Evolutionary conservation across 2,888 invertebrate genomes (phyloP).

Genomic region (Eilema caniola): DNA sequence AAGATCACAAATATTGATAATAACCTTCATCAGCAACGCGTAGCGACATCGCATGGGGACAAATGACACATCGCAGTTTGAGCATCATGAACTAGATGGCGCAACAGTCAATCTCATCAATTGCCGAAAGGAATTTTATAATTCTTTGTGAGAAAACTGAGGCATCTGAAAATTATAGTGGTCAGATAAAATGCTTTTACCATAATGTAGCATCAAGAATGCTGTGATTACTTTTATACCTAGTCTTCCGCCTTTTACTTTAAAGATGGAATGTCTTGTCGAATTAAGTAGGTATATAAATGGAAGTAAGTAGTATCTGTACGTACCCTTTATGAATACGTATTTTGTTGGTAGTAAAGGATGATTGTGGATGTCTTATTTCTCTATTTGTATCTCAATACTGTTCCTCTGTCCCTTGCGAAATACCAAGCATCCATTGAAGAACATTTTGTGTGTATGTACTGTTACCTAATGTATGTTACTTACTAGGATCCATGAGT

Average conservation of each 20-base stretch:
- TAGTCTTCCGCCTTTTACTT: slow-evolving; percentile 33
- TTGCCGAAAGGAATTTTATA: slow-evolving; percentile 48
- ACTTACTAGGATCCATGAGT: background rate
- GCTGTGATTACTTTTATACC: slow-evolving; percentile 40
- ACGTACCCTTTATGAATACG: background rate
- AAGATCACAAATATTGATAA: slow-evolving; percentile 8
- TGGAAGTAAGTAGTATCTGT: background rate
- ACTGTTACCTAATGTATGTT: background rate
- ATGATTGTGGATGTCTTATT: background rate
- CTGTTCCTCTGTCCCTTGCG: too few species aligned
- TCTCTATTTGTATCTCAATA: background rate
- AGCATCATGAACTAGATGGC: slow-evolving; percentile 71
- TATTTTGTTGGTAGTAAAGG: background rate
- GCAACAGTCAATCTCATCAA: slow-evolving; percentile 47
- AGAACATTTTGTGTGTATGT: too few species aligned
- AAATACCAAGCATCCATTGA: too few species aligned
- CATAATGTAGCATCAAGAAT: slow-evolving; percentile 46
- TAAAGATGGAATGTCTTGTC: slow-evolving; percentile 40
- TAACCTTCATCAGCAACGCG: slow-evolving; percentile 34
- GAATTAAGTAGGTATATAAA: background rate
- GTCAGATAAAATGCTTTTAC: slow-evolving; percentile 43
- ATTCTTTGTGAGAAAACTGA: slow-evolving; percentile 48
- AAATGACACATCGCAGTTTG: slow-evolving; percentile 76
- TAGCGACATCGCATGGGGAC: slow-evolving; percentile 83
- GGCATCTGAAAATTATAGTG: slow-evolving; percentile 53